Conservation (phyloP, 2,888 invertebrate species). For the Mantis religiosa region DNA sequence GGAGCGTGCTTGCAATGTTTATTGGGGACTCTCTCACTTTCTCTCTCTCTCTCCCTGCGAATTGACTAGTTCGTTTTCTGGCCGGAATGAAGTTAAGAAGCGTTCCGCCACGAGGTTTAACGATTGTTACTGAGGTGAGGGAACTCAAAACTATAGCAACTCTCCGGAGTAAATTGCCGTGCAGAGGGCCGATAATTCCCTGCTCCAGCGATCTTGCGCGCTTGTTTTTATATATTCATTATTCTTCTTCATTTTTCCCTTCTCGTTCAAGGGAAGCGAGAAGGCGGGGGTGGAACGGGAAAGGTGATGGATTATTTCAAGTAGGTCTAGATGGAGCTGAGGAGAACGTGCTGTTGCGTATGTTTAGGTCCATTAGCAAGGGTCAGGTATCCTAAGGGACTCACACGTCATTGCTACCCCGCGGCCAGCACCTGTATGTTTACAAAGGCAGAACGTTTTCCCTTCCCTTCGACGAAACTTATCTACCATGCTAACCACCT, state of each 20-base stretch:
- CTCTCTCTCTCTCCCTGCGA: neutral
- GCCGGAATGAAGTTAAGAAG: neutral
- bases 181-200: neutral
- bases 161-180: neutral
- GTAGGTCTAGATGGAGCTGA: neutral
- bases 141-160: neutral
- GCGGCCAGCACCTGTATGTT: neutral
- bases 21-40: slow-evolving; percentile 11
- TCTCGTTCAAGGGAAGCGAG: neutral
- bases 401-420: neutral
- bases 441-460: neutral
- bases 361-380: neutral
- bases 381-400: neutral
- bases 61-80: neutral
- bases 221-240: neutral
- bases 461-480: neutral
- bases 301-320: slow-evolving; percentile 6
- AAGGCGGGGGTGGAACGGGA: neutral
- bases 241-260: neutral
- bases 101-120: neutral
- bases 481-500: neutral
- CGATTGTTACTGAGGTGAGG: neutral
- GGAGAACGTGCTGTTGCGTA: slow-evolving; percentile 2
- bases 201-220: neutral
- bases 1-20: slow-evolving; percentile 30